These are phyloP conservation scores for Leucopternis melanops DNA, from an alignment of 2,113 vertebrate species.

Conservation along the genomic window DNA sequence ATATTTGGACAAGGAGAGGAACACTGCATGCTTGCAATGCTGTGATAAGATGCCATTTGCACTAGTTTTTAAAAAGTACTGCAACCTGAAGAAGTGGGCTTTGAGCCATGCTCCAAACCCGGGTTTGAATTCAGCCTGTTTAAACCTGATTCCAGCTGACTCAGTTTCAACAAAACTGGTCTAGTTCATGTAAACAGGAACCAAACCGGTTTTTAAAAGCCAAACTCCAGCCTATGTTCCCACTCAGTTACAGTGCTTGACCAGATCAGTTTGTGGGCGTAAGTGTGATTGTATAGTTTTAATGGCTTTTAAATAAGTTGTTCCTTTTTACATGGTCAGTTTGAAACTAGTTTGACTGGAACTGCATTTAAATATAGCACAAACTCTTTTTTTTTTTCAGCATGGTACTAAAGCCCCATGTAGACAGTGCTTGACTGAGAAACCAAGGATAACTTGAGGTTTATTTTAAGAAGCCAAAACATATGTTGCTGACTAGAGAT, in stretches of 20 bases:
- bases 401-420: conserved; percentile 35
- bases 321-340: conserved; percentile 7
- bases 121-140: conserved; percentile 35
- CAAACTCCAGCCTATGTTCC: neutral
- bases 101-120: conserved; percentile 14
- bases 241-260: neutral
- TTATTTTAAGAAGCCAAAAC: conserved; percentile 69
- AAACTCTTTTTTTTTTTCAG: neutral
- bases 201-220: neutral
- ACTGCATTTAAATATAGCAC: conserved; percentile 39
- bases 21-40: conserved; percentile 69
- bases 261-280: neutral
- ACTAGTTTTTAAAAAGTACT: conserved; percentile 74
- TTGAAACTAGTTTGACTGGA: conserved; percentile 40
- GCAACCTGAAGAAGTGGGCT: conserved; percentile 70
- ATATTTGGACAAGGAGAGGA: conserved; percentile 58
- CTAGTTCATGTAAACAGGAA: neutral
- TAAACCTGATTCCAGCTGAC: conserved; percentile 34
- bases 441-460: conserved; percentile 69
- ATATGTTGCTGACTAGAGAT: conserved; percentile 61
- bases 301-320: conserved; percentile 12
- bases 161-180: conserved; percentile 1
- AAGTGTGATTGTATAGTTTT: neutral
- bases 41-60: conserved; percentile 77
- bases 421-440: conserved; percentile 63